Evolutionary conservation across 2,888 invertebrate species (phyloP), one percentile per base, ranked within the genome.

Genomic region (Anthrax anthrax): DNA sequence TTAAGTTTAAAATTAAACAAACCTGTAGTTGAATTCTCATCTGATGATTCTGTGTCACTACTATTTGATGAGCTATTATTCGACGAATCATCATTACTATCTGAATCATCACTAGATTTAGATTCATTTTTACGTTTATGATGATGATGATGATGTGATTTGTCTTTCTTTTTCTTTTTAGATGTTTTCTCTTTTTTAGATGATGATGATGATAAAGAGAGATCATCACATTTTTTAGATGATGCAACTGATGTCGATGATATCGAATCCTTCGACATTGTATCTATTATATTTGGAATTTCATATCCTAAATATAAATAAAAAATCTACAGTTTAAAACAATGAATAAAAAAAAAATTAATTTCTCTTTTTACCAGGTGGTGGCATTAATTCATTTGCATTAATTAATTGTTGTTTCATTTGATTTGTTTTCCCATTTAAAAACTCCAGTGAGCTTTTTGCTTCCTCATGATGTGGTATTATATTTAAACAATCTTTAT

Each of bases 381-480:
- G n/a, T n/a, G n/a, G 80, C 14, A 77, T 59, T 27, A 80, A 61
- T 58, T 79, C 78, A 9, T 73, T 72, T 0, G 78, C 77, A 58
- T 79, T 79, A 51, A 79, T 78, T 52, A 80, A 61, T 51, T 77
- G 78, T 54, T 78, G 78, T 0, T 67, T 59, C 1, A 70, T 63
- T 10, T 40, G 46, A 32, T 55, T 57, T 23, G 72, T 70, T 60
- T 85, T 85, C 46, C 80, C 78, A 60, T 84, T 85, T 50, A 89
- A 71, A 56, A 82, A 85, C 56, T 87, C 86, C 52, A 89, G 70
- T 1, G 86, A 87, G 58, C 84, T 83, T 57, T 84, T 80, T 0
- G 90, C 90, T 61, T 90, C 89, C 56, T 87, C 86, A 63, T 90
- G 89, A 62, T 81, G 84, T 0, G 90, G 88, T 59, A 85, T 83